Percentiles rank a stretch among this genome's conserved stretches.
phyloP scores from a whole-genome alignment of 2,888 invertebrate genomes.

The Ectropis crepuscularia region DNA sequence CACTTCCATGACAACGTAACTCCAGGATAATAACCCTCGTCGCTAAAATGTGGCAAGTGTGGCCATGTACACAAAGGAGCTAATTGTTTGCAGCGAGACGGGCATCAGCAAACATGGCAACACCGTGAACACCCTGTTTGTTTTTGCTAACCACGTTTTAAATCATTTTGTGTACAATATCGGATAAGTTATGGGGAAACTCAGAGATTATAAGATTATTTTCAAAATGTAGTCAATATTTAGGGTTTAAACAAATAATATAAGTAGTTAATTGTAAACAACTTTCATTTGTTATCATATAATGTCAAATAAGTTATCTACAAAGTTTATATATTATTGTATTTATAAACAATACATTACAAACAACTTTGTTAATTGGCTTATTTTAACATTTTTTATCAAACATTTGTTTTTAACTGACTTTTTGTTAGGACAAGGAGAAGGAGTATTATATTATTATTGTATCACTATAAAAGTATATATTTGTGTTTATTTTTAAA shows the following conservation, averaged over 20 bases:
- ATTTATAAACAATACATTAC: too few relatives aligned
- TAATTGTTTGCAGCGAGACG: constrained; percentile 68
- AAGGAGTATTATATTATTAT: too few relatives aligned
- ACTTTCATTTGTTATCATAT: too few relatives aligned
- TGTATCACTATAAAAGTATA: background rate
- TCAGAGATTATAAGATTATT: background rate
- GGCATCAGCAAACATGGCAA: constrained; percentile 62
- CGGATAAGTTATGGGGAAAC: constrained; percentile 11
- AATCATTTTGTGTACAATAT: constrained; percentile 35
- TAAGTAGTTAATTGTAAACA: too few relatives aligned
- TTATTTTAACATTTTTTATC: too few relatives aligned
- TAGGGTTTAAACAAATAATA: too few relatives aligned
- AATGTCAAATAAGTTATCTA: too few relatives aligned
- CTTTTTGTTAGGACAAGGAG: too few relatives aligned
- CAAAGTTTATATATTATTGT: too few relatives aligned
- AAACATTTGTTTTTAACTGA: too few relatives aligned
- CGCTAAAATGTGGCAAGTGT: constrained; percentile 59
- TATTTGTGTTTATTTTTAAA: background rate
- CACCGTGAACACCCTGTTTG: constrained; percentile 53
- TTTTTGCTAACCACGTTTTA: constrained; percentile 53
- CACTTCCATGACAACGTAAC: constrained; percentile 39
- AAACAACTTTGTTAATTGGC: too few relatives aligned
- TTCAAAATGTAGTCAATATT: too few relatives aligned
- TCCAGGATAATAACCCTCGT: constrained; percentile 50
- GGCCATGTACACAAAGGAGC: constrained; percentile 67